Evolutionary conservation across 1,140 invertebrate species (phyloP), one percentile per base, ranked within the genome.

Genomic region (Palaemon carinicauda): DNA sequence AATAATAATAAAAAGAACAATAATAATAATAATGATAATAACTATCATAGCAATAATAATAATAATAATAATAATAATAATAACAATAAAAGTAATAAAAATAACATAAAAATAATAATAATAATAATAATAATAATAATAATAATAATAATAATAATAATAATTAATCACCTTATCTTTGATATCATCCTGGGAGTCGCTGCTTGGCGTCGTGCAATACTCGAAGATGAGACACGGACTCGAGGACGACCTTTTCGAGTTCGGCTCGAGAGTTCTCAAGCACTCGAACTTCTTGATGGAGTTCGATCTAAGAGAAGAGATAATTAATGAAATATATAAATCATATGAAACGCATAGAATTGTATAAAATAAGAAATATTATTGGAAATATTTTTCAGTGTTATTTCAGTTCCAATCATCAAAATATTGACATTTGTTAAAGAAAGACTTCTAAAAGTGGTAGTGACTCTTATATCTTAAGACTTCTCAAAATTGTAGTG

Each of bases 211-310:
- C 56, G 24, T 86, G 83, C 3, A 86, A 60, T 17, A 79, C 75
- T 77, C 83, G 79, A 5, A 86, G 83, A 4, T 86, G 83, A 12
- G 75, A 79, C n/a, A 86, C 83, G 17, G 83, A 60, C 27, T 86
- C 83, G 21, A 86, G 60, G 15, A 86, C 77, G 24, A 54, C 65
- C 77, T 86, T 86, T 60, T 86, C 83, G 60, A 86, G 29, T 12
- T 80, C 19, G 19, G 56, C 65, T 1, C 83, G 60, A 17, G 83
- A 86, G 15, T 51, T 69, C 65, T 86, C 83, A n/a, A 80, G 24
- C 56, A 50, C 24, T 14, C 77, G 77, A 41, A 86, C 83, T 29
- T 86, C 83, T 54, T 54, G 41, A 0, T 86, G 83, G 15, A 86
- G 77, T 27, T 78, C 31, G 19, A 54, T n/a, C 83, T 86, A 51